These are phyloP conservation scores for Brachionus paranguensis DNA, from an alignment of 1,140 invertebrate genomes.

Conservation along the genomic window DNA sequence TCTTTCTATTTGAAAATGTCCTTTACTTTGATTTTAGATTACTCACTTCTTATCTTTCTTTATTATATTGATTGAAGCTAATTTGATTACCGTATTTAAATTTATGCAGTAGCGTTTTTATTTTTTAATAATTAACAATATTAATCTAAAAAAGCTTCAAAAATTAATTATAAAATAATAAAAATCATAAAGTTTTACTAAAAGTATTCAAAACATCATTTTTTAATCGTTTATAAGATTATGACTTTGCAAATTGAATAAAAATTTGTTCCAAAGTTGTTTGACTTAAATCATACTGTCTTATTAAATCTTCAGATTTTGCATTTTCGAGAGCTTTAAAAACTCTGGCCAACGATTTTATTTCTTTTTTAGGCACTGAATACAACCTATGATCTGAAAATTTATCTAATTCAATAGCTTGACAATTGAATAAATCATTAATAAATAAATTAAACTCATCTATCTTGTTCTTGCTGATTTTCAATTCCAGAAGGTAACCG, in stretches of 20 bases:
- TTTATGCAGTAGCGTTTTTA: no score
- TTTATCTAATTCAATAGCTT: conserved; percentile 66
- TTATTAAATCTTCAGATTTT: conserved; percentile 50
- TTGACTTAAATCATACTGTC: conserved; percentile 59
- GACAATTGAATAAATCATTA: conserved; percentile 66
- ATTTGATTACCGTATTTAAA: no score
- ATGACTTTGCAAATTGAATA: conserved; percentile 38
- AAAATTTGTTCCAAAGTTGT: conserved; percentile 55
- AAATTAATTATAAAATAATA: no score
- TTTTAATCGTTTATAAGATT: not conserved
- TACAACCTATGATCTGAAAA: conserved; percentile 74
- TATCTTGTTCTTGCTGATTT: conserved; percentile 42
- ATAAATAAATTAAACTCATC: conserved; percentile 43
- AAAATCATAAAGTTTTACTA: no score
- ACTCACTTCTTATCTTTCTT: no score
- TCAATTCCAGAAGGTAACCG: conserved; percentile 47
- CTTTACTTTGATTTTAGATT: no score
- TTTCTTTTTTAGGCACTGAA: conserved; percentile 68
- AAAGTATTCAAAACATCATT: no score
- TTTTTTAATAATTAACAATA: no score
- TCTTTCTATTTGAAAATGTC: no score
- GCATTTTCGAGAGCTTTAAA: conserved; percentile 53
- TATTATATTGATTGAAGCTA: no score
- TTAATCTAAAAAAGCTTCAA: no score
- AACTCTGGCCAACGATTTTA: conserved; percentile 61